Conservation (phyloP, 2,888 invertebrate species). For the Tachina lurida region DNA sequence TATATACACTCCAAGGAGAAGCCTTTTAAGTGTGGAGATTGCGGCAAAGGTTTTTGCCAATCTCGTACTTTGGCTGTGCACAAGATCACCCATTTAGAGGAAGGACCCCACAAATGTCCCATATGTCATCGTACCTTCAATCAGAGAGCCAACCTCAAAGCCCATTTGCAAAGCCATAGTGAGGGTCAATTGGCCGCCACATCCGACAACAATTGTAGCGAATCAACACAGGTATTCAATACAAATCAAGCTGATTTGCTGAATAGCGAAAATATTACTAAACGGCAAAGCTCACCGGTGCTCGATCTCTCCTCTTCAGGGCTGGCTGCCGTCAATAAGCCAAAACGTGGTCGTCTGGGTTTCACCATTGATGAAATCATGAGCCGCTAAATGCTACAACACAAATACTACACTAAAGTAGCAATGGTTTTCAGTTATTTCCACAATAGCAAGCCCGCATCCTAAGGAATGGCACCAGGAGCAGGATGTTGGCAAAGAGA, state of each 20-base stretch:
- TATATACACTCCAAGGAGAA: slow-evolving; percentile 99
- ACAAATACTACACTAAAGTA: slow-evolving; percentile 41
- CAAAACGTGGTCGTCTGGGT: slow-evolving; percentile 85
- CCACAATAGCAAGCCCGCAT: slow-evolving; percentile 12
- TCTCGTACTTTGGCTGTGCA: slow-evolving; percentile 97
- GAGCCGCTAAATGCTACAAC: slow-evolving; percentile 86
- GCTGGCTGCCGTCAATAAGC: slow-evolving; percentile 78
- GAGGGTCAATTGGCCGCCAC: slow-evolving; percentile 66
- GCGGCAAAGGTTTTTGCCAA: slow-evolving; percentile 99
- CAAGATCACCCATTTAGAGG: slow-evolving; percentile 96
- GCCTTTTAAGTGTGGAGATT: slow-evolving; percentile 98
- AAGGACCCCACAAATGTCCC: slow-evolving; percentile 96
- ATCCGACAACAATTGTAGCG: slow-evolving; percentile 27
- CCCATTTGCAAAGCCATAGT: slow-evolving; percentile 91
- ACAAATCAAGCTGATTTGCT: slow-evolving; percentile 74
- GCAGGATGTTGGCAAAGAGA: background rate
- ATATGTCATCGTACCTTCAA: slow-evolving; percentile 95
- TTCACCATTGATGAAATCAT: slow-evolving; percentile 95
- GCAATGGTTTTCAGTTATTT: slow-evolving; percentile 68
- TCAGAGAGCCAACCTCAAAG: slow-evolving; percentile 95
- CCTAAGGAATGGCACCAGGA: background rate
- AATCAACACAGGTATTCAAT: slow-evolving; percentile 74
- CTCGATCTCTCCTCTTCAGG: slow-evolving; percentile 85
- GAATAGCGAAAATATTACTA: slow-evolving; percentile 34
- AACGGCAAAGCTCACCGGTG: slow-evolving; percentile 77